These are phyloP conservation scores for Cryptosula pallasiana DNA, from an alignment of 2,888 invertebrate genomes.

Conservation along the genomic window DNA sequence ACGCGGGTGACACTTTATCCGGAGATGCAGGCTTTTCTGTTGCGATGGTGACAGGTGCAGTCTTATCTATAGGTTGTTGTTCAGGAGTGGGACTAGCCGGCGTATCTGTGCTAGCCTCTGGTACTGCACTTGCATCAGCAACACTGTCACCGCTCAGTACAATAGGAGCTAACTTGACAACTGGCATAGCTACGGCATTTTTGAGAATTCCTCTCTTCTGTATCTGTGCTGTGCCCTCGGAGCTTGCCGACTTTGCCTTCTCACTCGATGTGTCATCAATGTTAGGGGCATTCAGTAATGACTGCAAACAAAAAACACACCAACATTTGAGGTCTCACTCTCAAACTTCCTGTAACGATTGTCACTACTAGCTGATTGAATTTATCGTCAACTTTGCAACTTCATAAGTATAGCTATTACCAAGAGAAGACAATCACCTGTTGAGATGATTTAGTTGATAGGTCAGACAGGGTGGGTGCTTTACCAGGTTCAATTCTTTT, in stretches of 20 bases:
- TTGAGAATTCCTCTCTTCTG: slow-evolving; percentile 18
- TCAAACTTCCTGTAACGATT: too few relatives aligned
- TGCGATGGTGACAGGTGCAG: not conserved
- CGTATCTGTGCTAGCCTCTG: not conserved
- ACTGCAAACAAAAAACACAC: too few relatives aligned
- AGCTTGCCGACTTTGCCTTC: not conserved
- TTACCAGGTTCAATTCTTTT: slow-evolving; percentile 16
- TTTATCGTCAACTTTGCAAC: too few relatives aligned
- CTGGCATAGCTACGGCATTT: slow-evolving; percentile 14
- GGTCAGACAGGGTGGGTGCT: not conserved
- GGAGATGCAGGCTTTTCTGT: not conserved
- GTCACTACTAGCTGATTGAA: too few relatives aligned
- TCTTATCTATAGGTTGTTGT: not conserved
- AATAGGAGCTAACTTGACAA: not conserved
- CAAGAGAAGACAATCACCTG: slow-evolving; percentile 5
- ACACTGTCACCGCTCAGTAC: not conserved
- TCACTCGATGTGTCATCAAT: not conserved
- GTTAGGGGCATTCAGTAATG: too few relatives aligned
- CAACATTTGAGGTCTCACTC: too few relatives aligned
- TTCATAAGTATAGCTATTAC: too few relatives aligned
- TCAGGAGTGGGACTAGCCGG: not conserved
- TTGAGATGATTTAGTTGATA: not conserved
- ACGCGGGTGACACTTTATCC: not conserved
- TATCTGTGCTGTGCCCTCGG: not conserved
- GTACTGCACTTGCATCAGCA: not conserved